Conservation (phyloP, 2,888 invertebrate species). For the Drosophila prostipennis region DNA sequence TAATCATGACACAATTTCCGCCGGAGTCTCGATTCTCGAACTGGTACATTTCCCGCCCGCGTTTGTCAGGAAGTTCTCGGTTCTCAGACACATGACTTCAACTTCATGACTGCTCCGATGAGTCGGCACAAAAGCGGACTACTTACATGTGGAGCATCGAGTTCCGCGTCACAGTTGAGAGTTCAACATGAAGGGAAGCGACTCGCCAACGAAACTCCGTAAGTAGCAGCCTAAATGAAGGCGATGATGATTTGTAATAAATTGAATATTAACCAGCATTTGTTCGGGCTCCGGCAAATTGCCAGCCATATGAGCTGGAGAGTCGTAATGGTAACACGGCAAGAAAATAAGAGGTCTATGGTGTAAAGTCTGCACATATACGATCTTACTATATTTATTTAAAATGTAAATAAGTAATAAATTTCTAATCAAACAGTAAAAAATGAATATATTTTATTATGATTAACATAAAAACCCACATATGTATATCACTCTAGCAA, state of each 20-base stretch:
- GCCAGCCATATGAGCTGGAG: conserved; percentile 45
- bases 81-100: conserved; percentile 63
- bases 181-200: conserved; percentile 59
- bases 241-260: conserved; percentile 74
- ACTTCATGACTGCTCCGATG: conserved; percentile 54
- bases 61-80: conserved; percentile 69
- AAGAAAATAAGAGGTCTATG: conserved; percentile 6
- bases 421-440: too few species aligned
- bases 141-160: conserved; percentile 52
- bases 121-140: conserved; percentile 52
- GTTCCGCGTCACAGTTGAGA: conserved; percentile 70
- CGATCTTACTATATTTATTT: too few species aligned
- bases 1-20: conserved; percentile 80
- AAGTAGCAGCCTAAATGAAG: conserved; percentile 60
- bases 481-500: too few species aligned
- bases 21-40: conserved; percentile 38
- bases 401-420: too few species aligned
- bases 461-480: too few species aligned
- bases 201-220: conserved; percentile 5
- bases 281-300: conserved; percentile 52
- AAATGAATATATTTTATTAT: too few species aligned
- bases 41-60: conserved; percentile 33
- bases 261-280: conserved; percentile 73
- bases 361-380: too few species aligned
- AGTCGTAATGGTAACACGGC: conserved; percentile 10